Percentiles rank a stretch among this genome's conserved stretches.
These are phyloP conservation scores for Microctonus aethiopoides DNA, from an alignment of 2,888 invertebrate genomes.

Conservation along the genomic window DNA sequence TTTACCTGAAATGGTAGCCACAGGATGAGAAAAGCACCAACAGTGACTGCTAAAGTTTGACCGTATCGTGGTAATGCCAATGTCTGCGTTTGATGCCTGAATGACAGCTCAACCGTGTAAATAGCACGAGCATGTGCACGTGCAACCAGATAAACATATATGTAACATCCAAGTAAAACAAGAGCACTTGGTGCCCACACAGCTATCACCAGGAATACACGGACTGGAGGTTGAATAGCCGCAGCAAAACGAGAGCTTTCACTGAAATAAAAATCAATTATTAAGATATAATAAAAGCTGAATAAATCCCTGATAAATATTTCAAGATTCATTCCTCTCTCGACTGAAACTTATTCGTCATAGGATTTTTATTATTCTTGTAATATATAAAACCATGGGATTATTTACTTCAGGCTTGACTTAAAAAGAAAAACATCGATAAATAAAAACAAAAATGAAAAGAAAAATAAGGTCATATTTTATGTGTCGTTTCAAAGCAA, in stretches of 20 bases:
- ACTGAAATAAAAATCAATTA: slow-evolving; percentile 51
- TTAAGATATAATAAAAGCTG: slow-evolving; percentile 9
- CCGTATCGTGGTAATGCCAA: slow-evolving; percentile 71
- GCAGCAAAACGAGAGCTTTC: slow-evolving; percentile 69
- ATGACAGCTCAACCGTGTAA: slow-evolving; percentile 72
- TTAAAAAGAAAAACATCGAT: not conserved
- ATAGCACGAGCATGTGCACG: slow-evolving; percentile 74
- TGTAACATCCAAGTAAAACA: slow-evolving; percentile 72
- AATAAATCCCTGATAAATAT: not conserved
- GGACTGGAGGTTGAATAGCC: slow-evolving; percentile 69
- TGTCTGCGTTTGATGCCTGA: slow-evolving; percentile 67
- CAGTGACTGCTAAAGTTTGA: slow-evolving; percentile 73
- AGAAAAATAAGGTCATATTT: slow-evolving; percentile 7
- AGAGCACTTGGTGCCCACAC: slow-evolving; percentile 73
- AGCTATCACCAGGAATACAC: slow-evolving; percentile 71
- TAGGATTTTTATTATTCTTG: not conserved
- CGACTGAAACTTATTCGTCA: not conserved
- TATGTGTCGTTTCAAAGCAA: not conserved
- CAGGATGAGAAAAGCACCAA: slow-evolving; percentile 72
- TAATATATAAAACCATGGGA: not conserved
- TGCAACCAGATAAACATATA: slow-evolving; percentile 74
- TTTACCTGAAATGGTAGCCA: slow-evolving; percentile 74
- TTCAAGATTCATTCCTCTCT: not conserved
- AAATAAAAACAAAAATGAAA: not conserved
- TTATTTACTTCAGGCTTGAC: not conserved